Conservation (phyloP, 53 echinoderm and acorn worm species). For the Apostichopus leukothele region DNA sequence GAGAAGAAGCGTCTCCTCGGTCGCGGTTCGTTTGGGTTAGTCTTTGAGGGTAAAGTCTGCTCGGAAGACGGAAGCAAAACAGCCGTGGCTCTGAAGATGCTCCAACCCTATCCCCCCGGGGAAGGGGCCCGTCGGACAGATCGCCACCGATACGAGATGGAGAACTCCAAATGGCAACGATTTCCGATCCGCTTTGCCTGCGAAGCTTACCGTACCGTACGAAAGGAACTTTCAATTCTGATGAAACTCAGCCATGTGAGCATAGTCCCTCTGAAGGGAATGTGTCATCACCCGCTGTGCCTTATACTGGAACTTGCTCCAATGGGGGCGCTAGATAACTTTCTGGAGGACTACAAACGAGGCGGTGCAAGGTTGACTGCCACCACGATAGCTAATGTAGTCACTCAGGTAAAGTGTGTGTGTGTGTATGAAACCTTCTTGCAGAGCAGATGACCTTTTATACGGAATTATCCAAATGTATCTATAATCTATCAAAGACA, state of each 20-base stretch:
- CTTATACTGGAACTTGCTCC: constrained; percentile 91
- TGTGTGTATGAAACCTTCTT: too few species aligned
- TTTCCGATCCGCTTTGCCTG: constrained; percentile 83
- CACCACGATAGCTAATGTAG: constrained; percentile 64
- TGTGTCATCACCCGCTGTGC: constrained; percentile 91
- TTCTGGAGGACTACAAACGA: constrained; percentile 84
- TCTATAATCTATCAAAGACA: too few species aligned
- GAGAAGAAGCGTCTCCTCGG: constrained; percentile 82
- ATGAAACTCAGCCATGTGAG: constrained; percentile 78
- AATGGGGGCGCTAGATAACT: constrained; percentile 77
- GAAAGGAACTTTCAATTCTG: constrained; percentile 90
- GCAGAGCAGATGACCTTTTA: too few species aligned
- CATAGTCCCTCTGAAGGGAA: constrained; percentile 84
- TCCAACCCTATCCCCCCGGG: constrained; percentile 90
- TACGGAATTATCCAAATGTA: too few species aligned
- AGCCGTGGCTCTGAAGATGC: constrained; percentile 86
- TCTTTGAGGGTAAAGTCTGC: constrained; percentile 79
- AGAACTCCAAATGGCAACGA: constrained; percentile 86
- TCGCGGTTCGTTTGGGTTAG: constrained; percentile 94
- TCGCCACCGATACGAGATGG: constrained; percentile 79
- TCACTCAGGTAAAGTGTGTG: constrained; percentile 70
- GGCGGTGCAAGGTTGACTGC: constrained; percentile 81
- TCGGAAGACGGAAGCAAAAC: constrained; percentile 22
- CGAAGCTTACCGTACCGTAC: constrained; percentile 85
- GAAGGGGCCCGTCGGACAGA: constrained; percentile 81